Base-by-base conservation (phyloP, 1,140 invertebrate species). In the Eriosoma lanigerum region DNA sequence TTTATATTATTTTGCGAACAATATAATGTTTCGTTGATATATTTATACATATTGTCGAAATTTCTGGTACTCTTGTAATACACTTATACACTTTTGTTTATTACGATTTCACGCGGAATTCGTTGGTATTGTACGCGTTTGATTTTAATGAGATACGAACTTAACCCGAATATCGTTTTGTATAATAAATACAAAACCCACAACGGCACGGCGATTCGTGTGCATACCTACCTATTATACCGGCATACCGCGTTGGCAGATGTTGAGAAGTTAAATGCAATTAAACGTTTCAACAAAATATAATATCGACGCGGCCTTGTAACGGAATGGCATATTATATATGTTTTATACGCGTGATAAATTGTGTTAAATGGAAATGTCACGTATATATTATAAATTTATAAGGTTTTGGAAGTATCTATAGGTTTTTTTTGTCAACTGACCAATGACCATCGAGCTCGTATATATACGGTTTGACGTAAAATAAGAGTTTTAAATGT, bases 331-430 rank as follows among this genome's bases (percentile, higher is more conserved):
- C 32, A 38, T 38, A 38, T 38, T 38, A 38, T 38, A 38, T 38
- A 8, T 38, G 32, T 38, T 38, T 38, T 38, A 38, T 38, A 54
- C n/a, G 52, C 15, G 4, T 17, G 15, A 5, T 54, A 3, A 6
- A 54, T 54, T 54, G 52, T n/a, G 19, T n/a, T 54, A 54, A 54
- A 54, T 54, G 52, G 52, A 66, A 66, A 66, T 66, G 64, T n/a
- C 13, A 44, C 21, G 38, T 21, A 38, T n/a, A 60, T 13, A 60
- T 26, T 38, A 29, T 15, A 6, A 10, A 10, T 4, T 24, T 56
- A 21, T 56, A 24, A 24, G n/a, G 24, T 19, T 24, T 17, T 4
- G 8, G 32, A 32, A 19, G 15, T n/a, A 13, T n/a, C 32, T n/a
- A 38, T 62, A n/a, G n/a, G 64, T 66, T 66, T 10, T n/a, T 66